A percentile compares a stretch with the other conserved stretches of the same genome.
Evolutionary conservation across 2,797 vertebrate species (phyloP).

Genomic region (Anomalospiza imberbis): DNA sequence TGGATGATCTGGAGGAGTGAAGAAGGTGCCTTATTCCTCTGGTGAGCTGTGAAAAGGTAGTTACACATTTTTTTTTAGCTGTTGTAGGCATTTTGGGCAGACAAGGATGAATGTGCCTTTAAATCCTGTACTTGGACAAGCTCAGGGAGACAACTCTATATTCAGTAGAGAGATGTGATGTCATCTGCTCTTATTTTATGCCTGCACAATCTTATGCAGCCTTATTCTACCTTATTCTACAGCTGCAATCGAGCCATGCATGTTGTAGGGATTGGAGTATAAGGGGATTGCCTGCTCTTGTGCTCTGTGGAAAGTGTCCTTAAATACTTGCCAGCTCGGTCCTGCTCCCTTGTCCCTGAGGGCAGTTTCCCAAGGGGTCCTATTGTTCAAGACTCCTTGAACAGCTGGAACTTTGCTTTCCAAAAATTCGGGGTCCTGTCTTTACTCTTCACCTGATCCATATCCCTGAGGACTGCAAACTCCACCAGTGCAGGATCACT

Average conservation of each 20-base stretch:
- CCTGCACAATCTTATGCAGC: background rate
- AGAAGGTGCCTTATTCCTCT: background rate
- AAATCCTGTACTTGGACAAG: background rate
- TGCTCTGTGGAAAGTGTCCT: background rate
- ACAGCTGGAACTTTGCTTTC: background rate
- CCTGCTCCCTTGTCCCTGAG: background rate
- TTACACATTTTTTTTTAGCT: background rate
- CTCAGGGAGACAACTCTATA: background rate
- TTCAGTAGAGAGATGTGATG: background rate
- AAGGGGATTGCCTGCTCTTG: background rate
- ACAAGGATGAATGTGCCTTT: background rate
- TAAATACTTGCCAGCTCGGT: background rate
- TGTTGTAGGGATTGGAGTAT: background rate
- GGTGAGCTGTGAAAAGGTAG: background rate
- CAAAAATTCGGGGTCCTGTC: background rate
- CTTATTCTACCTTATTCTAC: background rate
- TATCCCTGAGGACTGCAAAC: background rate
- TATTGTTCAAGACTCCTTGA: background rate
- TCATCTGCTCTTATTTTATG: background rate
- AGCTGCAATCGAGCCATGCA: background rate
- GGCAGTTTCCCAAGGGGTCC: background rate
- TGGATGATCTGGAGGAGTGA: background rate
- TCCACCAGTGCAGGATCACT: fast-evolving
- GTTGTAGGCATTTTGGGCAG: background rate
- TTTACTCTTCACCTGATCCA: background rate